Evolutionary conservation across 2,113 vertebrate species (phyloP).

Genomic region (Damaliscus lunatus): DNA sequence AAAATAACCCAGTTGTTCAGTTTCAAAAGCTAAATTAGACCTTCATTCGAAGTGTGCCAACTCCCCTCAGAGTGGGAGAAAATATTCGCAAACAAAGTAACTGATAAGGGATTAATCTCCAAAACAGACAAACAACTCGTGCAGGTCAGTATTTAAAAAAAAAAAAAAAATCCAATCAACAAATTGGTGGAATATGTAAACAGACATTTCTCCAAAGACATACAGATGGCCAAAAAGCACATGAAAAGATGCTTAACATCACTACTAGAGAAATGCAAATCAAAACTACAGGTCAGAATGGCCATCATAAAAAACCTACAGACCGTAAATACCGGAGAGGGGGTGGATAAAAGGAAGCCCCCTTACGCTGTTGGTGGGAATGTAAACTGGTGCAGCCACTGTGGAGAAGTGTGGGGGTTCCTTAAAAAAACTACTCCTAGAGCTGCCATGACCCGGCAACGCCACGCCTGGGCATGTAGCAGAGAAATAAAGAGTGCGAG

Average conservation of each 20-base stretch:
- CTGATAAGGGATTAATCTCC: background rate
- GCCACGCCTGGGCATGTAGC: fast-evolving
- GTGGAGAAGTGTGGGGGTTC: background rate
- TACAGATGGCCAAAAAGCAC: background rate
- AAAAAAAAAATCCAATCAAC: background rate
- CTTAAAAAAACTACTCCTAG: background rate
- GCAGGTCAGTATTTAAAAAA: background rate
- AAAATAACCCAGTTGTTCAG: background rate
- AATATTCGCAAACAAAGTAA: background rate
- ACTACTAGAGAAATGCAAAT: background rate
- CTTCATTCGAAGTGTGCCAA: background rate
- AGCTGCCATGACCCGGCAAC: background rate
- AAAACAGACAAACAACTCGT: background rate
- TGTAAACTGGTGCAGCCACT: background rate
- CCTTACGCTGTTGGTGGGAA: background rate
- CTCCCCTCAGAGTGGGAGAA: background rate
- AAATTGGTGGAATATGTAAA: background rate
- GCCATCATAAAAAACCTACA: background rate
- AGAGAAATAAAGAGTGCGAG: background rate
- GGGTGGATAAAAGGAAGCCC: background rate
- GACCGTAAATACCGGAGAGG: background rate
- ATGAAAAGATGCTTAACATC: background rate
- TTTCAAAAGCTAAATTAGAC: background rate
- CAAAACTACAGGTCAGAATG: background rate
- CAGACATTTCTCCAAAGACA: background rate